Evolutionary conservation across 1,140 invertebrate species (phyloP).

Genomic region (Zaprionus ornatus): DNA sequence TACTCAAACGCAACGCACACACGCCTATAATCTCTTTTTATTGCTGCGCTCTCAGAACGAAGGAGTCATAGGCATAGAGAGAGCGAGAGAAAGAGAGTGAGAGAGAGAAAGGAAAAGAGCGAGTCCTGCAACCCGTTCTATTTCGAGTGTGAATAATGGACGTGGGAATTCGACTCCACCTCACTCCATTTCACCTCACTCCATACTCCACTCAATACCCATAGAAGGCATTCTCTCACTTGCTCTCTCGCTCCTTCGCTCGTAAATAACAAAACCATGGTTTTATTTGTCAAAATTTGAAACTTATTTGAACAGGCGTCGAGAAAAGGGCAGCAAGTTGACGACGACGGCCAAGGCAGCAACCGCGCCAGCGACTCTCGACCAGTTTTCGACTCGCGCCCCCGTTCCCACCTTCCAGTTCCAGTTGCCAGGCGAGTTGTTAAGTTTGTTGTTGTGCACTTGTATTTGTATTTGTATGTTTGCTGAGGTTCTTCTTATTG

Average conservation of each 20-base stretch:
- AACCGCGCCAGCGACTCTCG: background rate
- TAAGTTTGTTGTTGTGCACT: constrained; percentile 32
- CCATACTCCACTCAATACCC: background rate
- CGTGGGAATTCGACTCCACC: constrained; percentile 48
- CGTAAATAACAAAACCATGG: constrained; percentile 83
- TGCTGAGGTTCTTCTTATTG: constrained; percentile 40
- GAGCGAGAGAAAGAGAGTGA: constrained; percentile 1
- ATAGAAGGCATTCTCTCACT: background rate
- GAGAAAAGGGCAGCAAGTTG: constrained; percentile 56
- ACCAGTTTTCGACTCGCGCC: background rate
- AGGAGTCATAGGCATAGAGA: constrained; percentile 27
- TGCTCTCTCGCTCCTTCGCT: constrained; percentile 22
- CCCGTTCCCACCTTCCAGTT: background rate
- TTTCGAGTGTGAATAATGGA: constrained; percentile 47
- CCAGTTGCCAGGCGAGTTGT: constrained; percentile 49
- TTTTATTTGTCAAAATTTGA: constrained; percentile 84
- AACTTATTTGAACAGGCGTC: constrained; percentile 83
- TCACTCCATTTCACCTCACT: constrained; percentile 9
- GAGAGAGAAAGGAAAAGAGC: background rate
- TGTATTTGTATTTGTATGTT: constrained; percentile 35
- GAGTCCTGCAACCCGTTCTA: constrained; percentile 36
- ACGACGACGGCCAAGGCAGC: constrained; percentile 4
- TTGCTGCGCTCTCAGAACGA: constrained; percentile 47
- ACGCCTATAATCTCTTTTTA: constrained; percentile 74
- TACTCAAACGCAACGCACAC: constrained; percentile 41